Percentiles rank a stretch among this genome's conserved stretches.
Conservation (phyloP, 2,888 invertebrate species). For the Tyria jacobaeae region DNA sequence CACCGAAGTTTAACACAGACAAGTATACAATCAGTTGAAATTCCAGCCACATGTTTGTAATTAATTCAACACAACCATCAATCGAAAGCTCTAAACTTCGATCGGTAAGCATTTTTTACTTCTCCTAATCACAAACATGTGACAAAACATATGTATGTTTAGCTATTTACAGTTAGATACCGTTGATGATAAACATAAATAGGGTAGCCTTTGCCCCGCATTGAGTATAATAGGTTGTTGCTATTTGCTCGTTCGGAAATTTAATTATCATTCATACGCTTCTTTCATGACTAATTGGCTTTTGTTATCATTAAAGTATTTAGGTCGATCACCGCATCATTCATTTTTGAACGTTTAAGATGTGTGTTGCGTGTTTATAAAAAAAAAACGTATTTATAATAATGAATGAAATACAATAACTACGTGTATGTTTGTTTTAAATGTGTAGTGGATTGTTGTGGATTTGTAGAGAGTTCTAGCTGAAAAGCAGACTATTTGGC, state of each 20-base stretch:
- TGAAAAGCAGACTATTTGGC: too few species aligned
- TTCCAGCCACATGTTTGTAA: slow-evolving; percentile 4
- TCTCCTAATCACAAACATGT: slow-evolving; percentile 26
- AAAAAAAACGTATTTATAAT: neutral
- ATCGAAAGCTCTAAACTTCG: neutral
- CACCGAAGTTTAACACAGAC: neutral
- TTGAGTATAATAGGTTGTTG: slow-evolving; percentile 48
- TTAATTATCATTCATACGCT: slow-evolving; percentile 52
- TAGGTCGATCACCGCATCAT: slow-evolving; percentile 42
- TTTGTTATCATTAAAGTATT: slow-evolving; percentile 45
- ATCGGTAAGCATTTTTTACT: slow-evolving; percentile 16
- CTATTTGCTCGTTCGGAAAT: slow-evolving; percentile 50
- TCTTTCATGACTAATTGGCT: slow-evolving; percentile 50
- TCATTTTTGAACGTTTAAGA: slow-evolving; percentile 21
- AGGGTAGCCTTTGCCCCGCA: slow-evolving; percentile 47
- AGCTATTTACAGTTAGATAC: slow-evolving; percentile 35
- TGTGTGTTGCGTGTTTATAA: slow-evolving; percentile 6
- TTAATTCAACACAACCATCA: neutral
- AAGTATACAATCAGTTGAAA: neutral
- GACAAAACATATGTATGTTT: slow-evolving; percentile 36
- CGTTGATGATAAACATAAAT: slow-evolving; percentile 44
- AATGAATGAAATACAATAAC: neutral
- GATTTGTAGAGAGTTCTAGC: too few species aligned
- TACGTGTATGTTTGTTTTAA: too few species aligned
- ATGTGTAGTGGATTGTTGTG: too few species aligned